These are phyloP conservation scores for Falco naumanni DNA, from an alignment of 2,797 vertebrate species.

Conservation along the genomic window DNA sequence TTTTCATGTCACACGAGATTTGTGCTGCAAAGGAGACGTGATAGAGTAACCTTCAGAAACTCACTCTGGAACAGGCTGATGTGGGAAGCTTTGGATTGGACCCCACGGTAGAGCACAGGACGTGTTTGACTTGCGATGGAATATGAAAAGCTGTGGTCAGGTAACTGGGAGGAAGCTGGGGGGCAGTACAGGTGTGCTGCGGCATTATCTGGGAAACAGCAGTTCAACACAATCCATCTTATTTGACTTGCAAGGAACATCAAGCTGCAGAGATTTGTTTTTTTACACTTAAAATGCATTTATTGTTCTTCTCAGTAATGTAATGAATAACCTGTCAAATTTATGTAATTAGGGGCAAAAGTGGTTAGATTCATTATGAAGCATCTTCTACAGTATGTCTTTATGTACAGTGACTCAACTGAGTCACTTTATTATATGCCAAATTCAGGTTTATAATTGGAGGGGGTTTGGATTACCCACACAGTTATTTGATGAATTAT, in stretches of 20 bases:
- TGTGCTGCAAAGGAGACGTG: not conserved
- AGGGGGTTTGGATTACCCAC: not conserved
- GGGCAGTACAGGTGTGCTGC: not conserved
- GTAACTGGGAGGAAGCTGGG: not conserved
- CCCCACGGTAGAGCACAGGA: not conserved
- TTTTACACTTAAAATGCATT: not conserved
- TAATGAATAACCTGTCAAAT: not conserved
- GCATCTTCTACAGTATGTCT: not conserved
- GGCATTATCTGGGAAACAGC: not conserved
- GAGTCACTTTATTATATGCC: not conserved
- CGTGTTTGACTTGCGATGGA: not conserved
- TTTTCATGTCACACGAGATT: not conserved
- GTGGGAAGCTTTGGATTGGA: not conserved
- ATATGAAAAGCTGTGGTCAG: not conserved
- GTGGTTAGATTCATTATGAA: not conserved
- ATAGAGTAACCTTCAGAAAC: not conserved
- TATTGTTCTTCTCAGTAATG: not conserved
- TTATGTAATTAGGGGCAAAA: not conserved
- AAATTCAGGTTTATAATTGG: not conserved
- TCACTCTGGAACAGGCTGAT: not conserved
- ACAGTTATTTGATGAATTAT: not conserved
- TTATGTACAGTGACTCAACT: constrained; percentile 11
- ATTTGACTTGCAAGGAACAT: not conserved
- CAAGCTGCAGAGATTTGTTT: not conserved
- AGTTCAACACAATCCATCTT: not conserved